Evolutionary conservation across 1,140 invertebrate genomes (phyloP).

Genomic region (Chrysomallon squamiferum): DNA sequence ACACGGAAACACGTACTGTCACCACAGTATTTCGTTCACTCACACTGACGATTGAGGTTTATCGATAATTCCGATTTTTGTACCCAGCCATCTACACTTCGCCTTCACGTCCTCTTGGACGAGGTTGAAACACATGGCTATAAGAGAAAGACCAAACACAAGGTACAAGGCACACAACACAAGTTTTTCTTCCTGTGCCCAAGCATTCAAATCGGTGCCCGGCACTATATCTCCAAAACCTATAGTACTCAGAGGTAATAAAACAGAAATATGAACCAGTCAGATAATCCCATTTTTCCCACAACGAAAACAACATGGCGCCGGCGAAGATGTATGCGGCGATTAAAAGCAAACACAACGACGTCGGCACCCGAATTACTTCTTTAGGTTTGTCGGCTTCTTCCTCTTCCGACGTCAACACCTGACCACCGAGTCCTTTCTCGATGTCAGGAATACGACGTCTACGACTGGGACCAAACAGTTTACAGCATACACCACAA

Average conservation of each 20-base stretch:
- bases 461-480: conserved; percentile 39
- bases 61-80: conserved; percentile 52
- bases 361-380: conserved; percentile 51
- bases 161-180: conserved; percentile 60
- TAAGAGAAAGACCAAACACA: conserved; percentile 94
- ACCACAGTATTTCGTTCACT: background rate
- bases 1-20: too few species aligned
- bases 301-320: conserved; percentile 58
- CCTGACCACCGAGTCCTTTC: conserved; percentile 28
- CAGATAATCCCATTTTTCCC: conserved; percentile 74
- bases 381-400: conserved; percentile 40
- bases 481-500: conserved; percentile 46
- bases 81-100: conserved; percentile 75
- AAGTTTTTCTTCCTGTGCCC: conserved; percentile 56
- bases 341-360: conserved; percentile 55
- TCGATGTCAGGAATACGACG: conserved; percentile 37
- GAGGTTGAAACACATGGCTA: conserved; percentile 99
- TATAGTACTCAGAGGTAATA: conserved; percentile 77
- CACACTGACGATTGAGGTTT: conserved; percentile 32
- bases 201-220: conserved; percentile 48
- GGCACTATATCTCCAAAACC: conserved; percentile 93
- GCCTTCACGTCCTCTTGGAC: conserved; percentile 88
- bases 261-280: conserved; percentile 96
- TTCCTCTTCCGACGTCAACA: conserved; percentile 35
- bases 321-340: conserved; percentile 61